These are phyloP conservation scores for Lasioglossum albipes DNA, from an alignment of 1,140 invertebrate species.

Conservation along the genomic window DNA sequence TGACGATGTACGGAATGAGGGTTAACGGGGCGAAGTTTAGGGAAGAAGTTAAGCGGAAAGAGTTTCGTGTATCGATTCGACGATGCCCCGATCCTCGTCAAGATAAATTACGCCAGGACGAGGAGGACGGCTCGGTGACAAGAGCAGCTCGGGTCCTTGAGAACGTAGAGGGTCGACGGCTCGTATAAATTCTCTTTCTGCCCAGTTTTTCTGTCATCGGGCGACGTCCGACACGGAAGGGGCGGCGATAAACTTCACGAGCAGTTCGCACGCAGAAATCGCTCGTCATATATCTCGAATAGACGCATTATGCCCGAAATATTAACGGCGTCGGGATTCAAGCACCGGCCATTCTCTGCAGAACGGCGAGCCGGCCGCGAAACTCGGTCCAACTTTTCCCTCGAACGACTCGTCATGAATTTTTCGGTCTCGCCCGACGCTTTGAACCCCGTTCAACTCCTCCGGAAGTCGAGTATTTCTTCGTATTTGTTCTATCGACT, in stretches of 20 bases:
- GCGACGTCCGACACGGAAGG: slow-evolving; percentile 69
- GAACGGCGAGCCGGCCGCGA: not conserved
- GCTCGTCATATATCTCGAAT: slow-evolving; percentile 41
- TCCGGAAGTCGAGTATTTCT: no score
- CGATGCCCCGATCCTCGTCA: not conserved
- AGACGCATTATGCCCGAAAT: slow-evolving; percentile 38
- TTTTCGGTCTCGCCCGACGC: not conserved
- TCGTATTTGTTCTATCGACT: no score
- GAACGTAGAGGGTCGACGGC: slow-evolving; percentile 1
- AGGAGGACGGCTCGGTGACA: slow-evolving; percentile 38
- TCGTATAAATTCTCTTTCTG: slow-evolving; percentile 62
- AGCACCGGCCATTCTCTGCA: slow-evolving; percentile 20
- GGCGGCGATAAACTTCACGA: slow-evolving; percentile 74
- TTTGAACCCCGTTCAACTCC: no score
- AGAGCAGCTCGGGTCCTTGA: slow-evolving; percentile 38
- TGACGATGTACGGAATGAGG: no score
- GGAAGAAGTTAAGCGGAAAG: no score
- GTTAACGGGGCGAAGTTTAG: no score
- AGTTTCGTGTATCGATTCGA: not conserved
- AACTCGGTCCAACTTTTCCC: not conserved
- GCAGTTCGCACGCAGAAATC: slow-evolving; percentile 58
- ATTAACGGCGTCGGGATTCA: slow-evolving; percentile 13
- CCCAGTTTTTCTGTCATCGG: slow-evolving; percentile 66
- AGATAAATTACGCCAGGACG: slow-evolving; percentile 47
- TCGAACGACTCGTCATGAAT: not conserved